These are phyloP conservation scores for Tapirus indicus DNA, from an alignment of 2,797 vertebrate species.

Conservation along the genomic window DNA sequence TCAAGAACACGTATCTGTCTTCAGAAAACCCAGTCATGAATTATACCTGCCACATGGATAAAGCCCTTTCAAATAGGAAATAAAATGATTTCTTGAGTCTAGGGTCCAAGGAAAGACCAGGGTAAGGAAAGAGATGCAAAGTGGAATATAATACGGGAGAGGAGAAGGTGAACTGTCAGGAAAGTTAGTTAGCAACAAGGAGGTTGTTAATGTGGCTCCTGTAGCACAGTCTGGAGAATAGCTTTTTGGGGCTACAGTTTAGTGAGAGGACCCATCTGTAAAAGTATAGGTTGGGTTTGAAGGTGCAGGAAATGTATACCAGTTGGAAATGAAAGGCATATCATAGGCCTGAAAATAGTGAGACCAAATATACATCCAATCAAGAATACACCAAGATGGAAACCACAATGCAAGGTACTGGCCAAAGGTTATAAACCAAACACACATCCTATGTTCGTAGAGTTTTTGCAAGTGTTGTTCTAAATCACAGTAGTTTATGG, in stretches of 20 bases:
- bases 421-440: not conserved
- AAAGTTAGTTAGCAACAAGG: not conserved
- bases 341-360: not conserved
- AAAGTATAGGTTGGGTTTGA: not conserved
- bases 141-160: not conserved
- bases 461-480: not conserved
- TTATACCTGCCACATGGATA: not conserved
- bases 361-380: not conserved
- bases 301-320: not conserved
- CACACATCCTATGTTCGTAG: not conserved
- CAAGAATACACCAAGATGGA: not conserved
- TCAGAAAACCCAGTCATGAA: not conserved
- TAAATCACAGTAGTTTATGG: not conserved
- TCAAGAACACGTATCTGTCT: not conserved
- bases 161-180: not conserved
- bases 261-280: not conserved
- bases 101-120: constrained; percentile 10
- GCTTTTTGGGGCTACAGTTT: not conserved
- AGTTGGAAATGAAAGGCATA: not conserved
- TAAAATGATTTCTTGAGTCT: not conserved
- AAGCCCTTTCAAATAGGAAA: not conserved
- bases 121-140: not conserved
- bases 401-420: not conserved
- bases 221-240: not conserved
- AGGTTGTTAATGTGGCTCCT: not conserved